phyloP scores from a whole-genome alignment of 1,140 invertebrate species.

The Tetragonula clypearis region DNA sequence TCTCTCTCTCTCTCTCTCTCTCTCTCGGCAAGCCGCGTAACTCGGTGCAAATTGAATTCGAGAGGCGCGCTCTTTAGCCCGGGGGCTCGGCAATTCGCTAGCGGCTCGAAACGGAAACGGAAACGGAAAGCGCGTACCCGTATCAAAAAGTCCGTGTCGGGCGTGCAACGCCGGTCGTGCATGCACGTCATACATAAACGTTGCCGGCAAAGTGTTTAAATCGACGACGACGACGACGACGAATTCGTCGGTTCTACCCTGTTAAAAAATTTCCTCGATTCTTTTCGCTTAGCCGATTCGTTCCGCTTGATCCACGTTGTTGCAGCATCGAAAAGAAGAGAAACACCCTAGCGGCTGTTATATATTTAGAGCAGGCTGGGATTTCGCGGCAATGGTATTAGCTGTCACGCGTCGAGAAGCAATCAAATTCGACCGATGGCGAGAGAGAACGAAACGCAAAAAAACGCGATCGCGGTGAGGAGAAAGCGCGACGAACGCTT shows the following conservation, averaged over 20 bases:
- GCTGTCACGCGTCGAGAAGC: slow-evolving; percentile 33
- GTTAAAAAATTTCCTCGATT: neutral
- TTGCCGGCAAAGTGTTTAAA: neutral
- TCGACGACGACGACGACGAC: neutral
- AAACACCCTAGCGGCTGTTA: neutral
- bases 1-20: neutral
- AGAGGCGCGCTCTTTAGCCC: neutral
- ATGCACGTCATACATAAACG: neutral
- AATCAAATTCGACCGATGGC: slow-evolving; percentile 32
- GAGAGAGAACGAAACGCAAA: neutral
- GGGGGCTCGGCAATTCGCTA: neutral
- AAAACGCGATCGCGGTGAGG: neutral
- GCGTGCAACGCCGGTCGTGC: no score
- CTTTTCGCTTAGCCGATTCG: no score
- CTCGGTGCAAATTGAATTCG: slow-evolving; percentile 22
- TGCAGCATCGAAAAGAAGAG: neutral
- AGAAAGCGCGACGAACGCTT: slow-evolving; percentile 42
- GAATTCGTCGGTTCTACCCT: neutral
- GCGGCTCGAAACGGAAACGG: neutral
- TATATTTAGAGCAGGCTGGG: neutral
- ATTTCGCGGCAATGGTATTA: slow-evolving; percentile 5
- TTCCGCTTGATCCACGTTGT: neutral
- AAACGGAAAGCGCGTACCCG: neutral
- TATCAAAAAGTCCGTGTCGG: neutral
- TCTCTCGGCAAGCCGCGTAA: no score